Evolutionary conservation across 2,113 vertebrate species (phyloP), one percentile per base, ranked within the genome.

Genomic region (Oncorhynchus gorbuscha): DNA sequence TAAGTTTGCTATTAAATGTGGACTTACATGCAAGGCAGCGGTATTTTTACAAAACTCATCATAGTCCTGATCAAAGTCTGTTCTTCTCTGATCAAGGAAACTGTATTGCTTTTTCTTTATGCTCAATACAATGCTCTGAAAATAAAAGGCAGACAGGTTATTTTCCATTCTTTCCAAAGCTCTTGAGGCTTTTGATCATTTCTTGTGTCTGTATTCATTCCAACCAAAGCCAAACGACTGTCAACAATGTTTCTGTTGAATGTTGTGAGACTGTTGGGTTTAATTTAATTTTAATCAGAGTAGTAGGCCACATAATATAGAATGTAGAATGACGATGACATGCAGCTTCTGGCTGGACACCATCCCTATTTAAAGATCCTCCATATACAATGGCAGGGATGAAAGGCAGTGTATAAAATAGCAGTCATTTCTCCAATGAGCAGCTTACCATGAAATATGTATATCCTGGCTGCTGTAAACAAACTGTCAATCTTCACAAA

Each of bases 31-130:
- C 74, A 99, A 93, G 74, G 95, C 95, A 74, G 85, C 83, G 35
- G 90, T 96, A 74, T 92, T 94, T 92, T 92, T 96, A 88, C 94
- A 94, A 90, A 99, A 99, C 51, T 97, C 94, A 71, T 97, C 94
- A 81, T 96, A 97, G 89, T 98, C 97, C 59, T 92, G 93, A 75
- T 99, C 97, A 92, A 99, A 99, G 82, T 98, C 95, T 71, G 91
- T 91, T 89, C 92, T 95, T 83, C 94, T 92, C 74, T 97, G 97
- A 87, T 98, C 97, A 75, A 99, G 89, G 81, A 97, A 95, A 84
- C 95, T 93, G 86, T 97, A 98, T 64, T 92, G 89, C 76, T 95
- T 96, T 81, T 90, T 94, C 93, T 96, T 98, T 88, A 99, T 94
- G 26, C 78, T 87, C 3, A 90, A 79, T 76, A 96, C 91, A 88